Percentiles rank a stretch among this genome's conserved stretches.
phyloP scores from a whole-genome alignment of 2,888 invertebrate genomes.

The Endomychus coccineus region DNA sequence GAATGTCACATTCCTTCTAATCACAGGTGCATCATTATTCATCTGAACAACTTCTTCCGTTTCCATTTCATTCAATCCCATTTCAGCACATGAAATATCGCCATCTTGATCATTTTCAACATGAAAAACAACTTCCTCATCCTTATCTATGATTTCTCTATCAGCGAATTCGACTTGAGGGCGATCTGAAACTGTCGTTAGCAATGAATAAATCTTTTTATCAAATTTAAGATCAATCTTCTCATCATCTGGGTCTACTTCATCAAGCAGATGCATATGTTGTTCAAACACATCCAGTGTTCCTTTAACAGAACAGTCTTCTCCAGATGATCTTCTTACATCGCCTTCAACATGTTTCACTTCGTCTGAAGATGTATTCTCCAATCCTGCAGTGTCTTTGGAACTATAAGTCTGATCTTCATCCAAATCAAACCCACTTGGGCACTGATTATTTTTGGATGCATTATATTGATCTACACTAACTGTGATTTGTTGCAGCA shows the following conservation, averaged over 20 bases:
- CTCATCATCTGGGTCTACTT: too few species aligned
- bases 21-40: slow-evolving; percentile 7
- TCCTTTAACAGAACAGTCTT: neutral
- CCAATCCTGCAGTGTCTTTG: neutral
- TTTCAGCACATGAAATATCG: neutral
- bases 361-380: neutral
- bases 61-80: neutral
- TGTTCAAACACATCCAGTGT: neutral
- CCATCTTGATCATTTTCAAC: neutral
- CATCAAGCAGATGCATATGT: too few species aligned
- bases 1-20: slow-evolving; percentile 29
- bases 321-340: neutral
- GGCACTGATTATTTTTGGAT: slow-evolving; percentile 1
- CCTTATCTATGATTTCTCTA: neutral
- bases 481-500: slow-evolving; percentile 11
- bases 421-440: neutral
- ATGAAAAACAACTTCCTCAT: neutral
- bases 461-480: slow-evolving; percentile 8
- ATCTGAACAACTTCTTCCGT: slow-evolving; percentile 6
- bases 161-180: neutral
- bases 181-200: too few species aligned
- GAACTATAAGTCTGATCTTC: slow-evolving; percentile 2
- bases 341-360: neutral
- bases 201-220: neutral
- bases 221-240: neutral